Percentiles rank a stretch among this genome's conserved stretches.
These are phyloP conservation scores for Aradus depressus DNA, from an alignment of 2,888 invertebrate genomes.

Conservation along the genomic window DNA sequence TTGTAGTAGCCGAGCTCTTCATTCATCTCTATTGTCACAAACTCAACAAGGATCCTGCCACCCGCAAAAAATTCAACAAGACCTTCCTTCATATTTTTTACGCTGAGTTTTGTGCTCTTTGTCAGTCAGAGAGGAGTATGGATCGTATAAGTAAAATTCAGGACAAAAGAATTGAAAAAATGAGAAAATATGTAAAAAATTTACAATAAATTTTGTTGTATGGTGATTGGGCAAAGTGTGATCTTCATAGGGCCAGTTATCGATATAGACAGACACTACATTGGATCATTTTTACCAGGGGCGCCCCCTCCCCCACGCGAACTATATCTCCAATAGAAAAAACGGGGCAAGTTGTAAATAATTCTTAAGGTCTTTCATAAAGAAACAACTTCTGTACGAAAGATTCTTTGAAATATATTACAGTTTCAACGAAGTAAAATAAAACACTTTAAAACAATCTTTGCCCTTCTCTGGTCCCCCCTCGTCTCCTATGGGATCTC, in stretches of 20 bases:
- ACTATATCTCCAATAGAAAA: no score
- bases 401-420: no score
- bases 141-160: constrained; percentile 53
- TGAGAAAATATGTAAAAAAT: constrained; percentile 20
- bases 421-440: no score
- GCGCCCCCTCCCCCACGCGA: no score
- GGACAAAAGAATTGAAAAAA: constrained; percentile 41
- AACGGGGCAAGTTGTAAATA: no score
- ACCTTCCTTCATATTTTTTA: constrained; percentile 22
- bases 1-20: constrained; percentile 13
- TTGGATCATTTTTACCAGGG: not conserved
- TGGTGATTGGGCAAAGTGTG: no score
- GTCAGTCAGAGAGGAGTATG: constrained; percentile 50
- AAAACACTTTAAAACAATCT: no score
- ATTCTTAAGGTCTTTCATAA: no score
- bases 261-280: not conserved
- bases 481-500: no score
- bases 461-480: no score
- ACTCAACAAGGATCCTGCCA: not conserved
- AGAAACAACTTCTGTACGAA: no score
- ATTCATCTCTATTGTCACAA: constrained; percentile 19
- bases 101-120: constrained; percentile 52
- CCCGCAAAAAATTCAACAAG: not conserved
- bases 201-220: not conserved
- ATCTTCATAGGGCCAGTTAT: no score